phyloP scores from a whole-genome alignment of 2,888 invertebrate species.

The Dorcus parallelipipedus region DNA sequence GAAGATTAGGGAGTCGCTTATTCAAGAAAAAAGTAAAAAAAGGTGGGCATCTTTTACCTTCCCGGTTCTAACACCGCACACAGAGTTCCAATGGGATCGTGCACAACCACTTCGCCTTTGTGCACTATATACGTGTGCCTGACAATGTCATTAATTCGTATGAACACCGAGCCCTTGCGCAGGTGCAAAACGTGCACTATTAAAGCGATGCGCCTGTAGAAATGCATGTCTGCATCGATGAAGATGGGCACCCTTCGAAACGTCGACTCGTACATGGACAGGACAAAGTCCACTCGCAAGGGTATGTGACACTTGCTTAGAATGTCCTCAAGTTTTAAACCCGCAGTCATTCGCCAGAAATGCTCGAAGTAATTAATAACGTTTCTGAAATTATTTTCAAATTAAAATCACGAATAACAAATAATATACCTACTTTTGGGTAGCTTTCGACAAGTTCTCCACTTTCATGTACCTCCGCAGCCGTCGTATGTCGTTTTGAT shows the following conservation, averaged over 20 bases:
- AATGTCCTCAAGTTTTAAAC: constrained; percentile 23
- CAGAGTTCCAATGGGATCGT: constrained; percentile 22
- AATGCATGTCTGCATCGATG: constrained; percentile 18
- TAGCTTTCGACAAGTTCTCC: constrained; percentile 19
- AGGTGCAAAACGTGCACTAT: constrained; percentile 23
- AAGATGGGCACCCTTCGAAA: constrained; percentile 26
- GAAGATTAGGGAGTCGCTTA: not conserved
- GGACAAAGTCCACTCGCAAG: constrained; percentile 25
- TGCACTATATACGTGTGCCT: constrained; percentile 28
- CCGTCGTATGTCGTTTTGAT: constrained; percentile 29
- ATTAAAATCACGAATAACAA: too few species aligned
- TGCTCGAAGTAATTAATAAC: constrained; percentile 30
- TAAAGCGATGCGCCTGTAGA: constrained; percentile 25
- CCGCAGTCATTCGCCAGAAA: constrained; percentile 31
- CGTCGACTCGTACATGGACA: constrained; percentile 26
- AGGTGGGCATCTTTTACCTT: constrained; percentile 1
- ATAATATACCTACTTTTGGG: constrained; percentile 21
- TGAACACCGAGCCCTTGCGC: constrained; percentile 19
- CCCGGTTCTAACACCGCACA: constrained; percentile 23
- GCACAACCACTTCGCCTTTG: constrained; percentile 25
- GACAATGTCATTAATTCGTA: constrained; percentile 29
- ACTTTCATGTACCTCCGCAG: constrained; percentile 26
- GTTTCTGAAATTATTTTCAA: constrained; percentile 14
- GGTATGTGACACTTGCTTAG: constrained; percentile 25
- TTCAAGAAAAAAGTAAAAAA: not conserved